Conservation (phyloP, 2,888 invertebrate species). For the Troilus luridus region DNA sequence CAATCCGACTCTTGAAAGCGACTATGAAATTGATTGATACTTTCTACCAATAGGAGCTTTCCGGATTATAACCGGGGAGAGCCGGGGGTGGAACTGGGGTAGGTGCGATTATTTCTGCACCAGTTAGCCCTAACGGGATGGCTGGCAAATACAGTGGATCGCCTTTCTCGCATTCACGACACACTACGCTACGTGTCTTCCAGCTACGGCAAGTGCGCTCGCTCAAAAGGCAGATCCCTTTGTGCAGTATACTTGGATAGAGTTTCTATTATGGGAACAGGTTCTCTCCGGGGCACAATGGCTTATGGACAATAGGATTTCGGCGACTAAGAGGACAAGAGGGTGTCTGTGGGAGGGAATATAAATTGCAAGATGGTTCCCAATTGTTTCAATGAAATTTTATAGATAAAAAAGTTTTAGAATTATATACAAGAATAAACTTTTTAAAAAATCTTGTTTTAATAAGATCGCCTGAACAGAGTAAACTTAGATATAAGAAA, state of each 20-base stretch:
- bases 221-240: conserved; percentile 26
- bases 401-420: neutral
- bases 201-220: neutral
- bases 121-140: conserved; percentile 24
- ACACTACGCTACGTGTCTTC: neutral
- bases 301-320: conserved; percentile 26
- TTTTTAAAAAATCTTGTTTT: neutral
- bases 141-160: conserved; percentile 37
- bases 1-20: neutral
- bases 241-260: neutral
- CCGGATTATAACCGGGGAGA: neutral
- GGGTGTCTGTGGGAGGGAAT: neutral
- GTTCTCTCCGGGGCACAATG: neutral
- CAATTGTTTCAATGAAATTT: neutral
- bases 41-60: neutral
- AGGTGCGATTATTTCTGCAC: conserved; percentile 41
- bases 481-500: no score
- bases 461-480: neutral
- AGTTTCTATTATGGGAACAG: conserved; percentile 37
- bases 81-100: conserved; percentile 38
- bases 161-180: conserved; percentile 19
- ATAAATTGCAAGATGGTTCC: neutral
- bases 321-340: conserved; percentile 6
- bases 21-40: conserved; percentile 16
- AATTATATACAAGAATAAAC: neutral